These are phyloP conservation scores for Elanoides forficatus DNA, from an alignment of 2,113 vertebrate genomes.

Conservation along the genomic window DNA sequence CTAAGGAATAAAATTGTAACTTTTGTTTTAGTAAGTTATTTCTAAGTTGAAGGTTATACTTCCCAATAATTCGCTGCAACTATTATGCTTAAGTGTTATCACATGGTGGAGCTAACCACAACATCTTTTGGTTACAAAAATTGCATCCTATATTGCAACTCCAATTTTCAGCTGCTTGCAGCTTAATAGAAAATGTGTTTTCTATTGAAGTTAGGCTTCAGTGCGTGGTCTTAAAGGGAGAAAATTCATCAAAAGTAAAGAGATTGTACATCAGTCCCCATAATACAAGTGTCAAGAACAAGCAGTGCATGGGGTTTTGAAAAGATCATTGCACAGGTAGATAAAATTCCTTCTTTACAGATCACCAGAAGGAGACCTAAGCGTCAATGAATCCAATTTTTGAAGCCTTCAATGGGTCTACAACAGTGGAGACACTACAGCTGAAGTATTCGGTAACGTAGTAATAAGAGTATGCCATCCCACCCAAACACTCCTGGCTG, in stretches of 20 bases:
- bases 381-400: neutral
- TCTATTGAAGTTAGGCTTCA: neutral
- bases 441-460: neutral
- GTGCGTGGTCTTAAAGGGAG: neutral
- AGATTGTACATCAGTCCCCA: neutral
- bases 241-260: neutral
- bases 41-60: neutral
- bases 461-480: neutral
- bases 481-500: neutral
- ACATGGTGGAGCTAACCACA: neutral
- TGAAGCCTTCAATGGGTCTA: neutral
- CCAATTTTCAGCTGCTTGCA: neutral
- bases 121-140: neutral
- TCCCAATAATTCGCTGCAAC: neutral
- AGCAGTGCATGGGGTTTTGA: neutral
- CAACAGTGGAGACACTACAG: neutral
- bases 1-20: neutral
- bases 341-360: neutral
- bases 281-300: neutral
- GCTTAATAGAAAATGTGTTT: neutral
- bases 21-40: neutral
- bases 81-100: neutral
- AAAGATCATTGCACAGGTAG: conserved; percentile 19
- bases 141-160: neutral
- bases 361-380: neutral